Evolutionary conservation across 2,888 invertebrate species (phyloP).

Genomic region (Thymelicus acteon): DNA sequence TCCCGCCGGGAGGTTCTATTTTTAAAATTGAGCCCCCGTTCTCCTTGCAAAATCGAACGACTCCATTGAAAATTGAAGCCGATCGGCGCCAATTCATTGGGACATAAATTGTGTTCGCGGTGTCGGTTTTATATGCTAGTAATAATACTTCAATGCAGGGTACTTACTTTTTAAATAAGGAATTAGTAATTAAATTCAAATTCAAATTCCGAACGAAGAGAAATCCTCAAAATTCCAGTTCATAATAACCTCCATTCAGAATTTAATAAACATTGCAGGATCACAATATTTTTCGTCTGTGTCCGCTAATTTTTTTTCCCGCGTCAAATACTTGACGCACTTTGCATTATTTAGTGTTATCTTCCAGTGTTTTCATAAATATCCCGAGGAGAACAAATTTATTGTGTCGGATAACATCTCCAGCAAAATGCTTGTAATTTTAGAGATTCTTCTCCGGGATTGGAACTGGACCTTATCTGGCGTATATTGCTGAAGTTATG

Average conservation of each 20-base stretch:
- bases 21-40: too few species aligned
- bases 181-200: neutral
- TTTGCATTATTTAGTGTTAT: slow-evolving; percentile 47
- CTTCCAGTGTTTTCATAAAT: slow-evolving; percentile 65
- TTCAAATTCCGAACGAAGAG: slow-evolving; percentile 7
- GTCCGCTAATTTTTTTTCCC: slow-evolving; percentile 41
- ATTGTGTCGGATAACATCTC: slow-evolving; percentile 67
- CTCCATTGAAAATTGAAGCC: too few species aligned
- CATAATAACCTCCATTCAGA: slow-evolving; percentile 21
- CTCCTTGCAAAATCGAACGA: too few species aligned
- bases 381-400: slow-evolving; percentile 65
- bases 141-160: too few species aligned
- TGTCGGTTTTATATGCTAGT: too few species aligned
- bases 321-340: slow-evolving; percentile 52
- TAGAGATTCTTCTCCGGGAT: slow-evolving; percentile 60
- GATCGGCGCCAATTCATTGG: too few species aligned
- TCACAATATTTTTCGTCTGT: slow-evolving; percentile 21
- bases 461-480: slow-evolving; percentile 31
- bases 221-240: slow-evolving; percentile 20
- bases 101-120: too few species aligned
- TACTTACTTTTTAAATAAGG: neutral
- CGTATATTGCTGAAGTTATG: slow-evolving; percentile 7
- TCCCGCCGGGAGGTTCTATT: too few species aligned
- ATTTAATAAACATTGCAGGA: slow-evolving; percentile 32
- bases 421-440: slow-evolving; percentile 74